A percentile compares a stretch with the other conserved stretches of the same genome.
Evolutionary conservation across 2,888 invertebrate genomes (phyloP).

Genomic region (Anticlea derivata): DNA sequence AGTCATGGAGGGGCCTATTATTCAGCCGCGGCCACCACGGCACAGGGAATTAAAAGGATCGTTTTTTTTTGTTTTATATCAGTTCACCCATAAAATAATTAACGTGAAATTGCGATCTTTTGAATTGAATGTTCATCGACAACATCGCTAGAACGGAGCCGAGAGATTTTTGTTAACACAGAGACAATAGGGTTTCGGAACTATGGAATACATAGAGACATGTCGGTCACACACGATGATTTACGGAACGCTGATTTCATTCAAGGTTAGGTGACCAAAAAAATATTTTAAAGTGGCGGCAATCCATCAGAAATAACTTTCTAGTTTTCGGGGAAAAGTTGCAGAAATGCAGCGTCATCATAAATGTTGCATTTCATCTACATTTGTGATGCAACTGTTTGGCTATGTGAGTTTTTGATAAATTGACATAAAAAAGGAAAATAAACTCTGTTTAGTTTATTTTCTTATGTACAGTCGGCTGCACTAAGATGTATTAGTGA

Average conservation of each 20-base stretch:
- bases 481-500: too few species aligned
- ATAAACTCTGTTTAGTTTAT: too few species aligned
- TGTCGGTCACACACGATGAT: constrained; percentile 30
- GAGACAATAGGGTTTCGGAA: constrained; percentile 5
- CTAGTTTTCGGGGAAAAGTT: constrained; percentile 28
- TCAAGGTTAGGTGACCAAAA: constrained; percentile 36
- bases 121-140: too few species aligned
- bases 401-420: too few species aligned
- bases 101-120: too few species aligned
- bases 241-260: constrained; percentile 21
- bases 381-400: background rate
- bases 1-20: too few species aligned
- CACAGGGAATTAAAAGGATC: too few species aligned
- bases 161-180: background rate
- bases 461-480: too few species aligned
- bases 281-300: constrained; percentile 31
- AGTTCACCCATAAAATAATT: too few species aligned
- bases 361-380: constrained; percentile 1
- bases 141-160: background rate
- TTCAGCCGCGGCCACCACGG: too few species aligned
- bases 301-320: constrained; percentile 25
- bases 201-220: constrained; percentile 5
- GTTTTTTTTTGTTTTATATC: too few species aligned
- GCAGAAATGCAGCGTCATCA: constrained; percentile 28
- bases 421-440: too few species aligned